These are phyloP conservation scores for Pristionchus mayeri DNA, from an alignment of 2,888 invertebrate genomes.

Conservation along the genomic window DNA sequence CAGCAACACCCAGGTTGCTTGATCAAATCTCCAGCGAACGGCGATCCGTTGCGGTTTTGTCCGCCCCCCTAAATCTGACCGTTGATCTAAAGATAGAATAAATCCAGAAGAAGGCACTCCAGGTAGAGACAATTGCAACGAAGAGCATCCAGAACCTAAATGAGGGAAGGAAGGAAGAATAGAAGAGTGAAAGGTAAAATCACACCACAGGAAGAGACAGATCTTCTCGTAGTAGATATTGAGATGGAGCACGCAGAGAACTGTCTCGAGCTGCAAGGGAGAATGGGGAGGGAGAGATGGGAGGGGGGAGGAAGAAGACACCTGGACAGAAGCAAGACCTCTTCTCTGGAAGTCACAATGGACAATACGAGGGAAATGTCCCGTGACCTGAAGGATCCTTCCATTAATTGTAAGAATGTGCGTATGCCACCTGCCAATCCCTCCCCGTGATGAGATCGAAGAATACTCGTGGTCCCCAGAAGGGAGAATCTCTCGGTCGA, in stretches of 20 bases:
- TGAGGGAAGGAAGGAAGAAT: not conserved
- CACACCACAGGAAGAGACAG: constrained; percentile 73
- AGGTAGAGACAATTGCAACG: constrained; percentile 67
- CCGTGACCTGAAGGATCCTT: constrained; percentile 60
- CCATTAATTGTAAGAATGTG: not conserved
- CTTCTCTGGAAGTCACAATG: constrained; percentile 74
- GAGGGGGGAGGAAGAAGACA: constrained; percentile 38
- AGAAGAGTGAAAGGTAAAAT: not conserved
- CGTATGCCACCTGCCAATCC: constrained; percentile 68
- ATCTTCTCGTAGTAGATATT: constrained; percentile 76
- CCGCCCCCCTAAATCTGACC: too few species aligned
- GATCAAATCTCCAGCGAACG: too few species aligned
- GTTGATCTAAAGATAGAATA: not conserved
- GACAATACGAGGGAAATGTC: constrained; percentile 74
- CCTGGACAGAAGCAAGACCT: constrained; percentile 69
- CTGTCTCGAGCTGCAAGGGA: constrained; percentile 71
- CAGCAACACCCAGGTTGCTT: too few species aligned
- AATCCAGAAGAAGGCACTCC: constrained; percentile 68
- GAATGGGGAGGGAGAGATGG: not conserved
- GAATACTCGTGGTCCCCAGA: constrained; percentile 70
- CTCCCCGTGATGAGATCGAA: constrained; percentile 67
- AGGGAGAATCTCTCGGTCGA: constrained; percentile 66
- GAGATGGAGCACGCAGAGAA: constrained; percentile 73
- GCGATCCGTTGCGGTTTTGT: too few species aligned
- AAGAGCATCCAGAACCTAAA: constrained; percentile 72